Percentiles rank a stretch among this genome's conserved stretches.
phyloP scores from a whole-genome alignment of 92 coral and sea anemone species.

The Pocillopora meandrina region DNA sequence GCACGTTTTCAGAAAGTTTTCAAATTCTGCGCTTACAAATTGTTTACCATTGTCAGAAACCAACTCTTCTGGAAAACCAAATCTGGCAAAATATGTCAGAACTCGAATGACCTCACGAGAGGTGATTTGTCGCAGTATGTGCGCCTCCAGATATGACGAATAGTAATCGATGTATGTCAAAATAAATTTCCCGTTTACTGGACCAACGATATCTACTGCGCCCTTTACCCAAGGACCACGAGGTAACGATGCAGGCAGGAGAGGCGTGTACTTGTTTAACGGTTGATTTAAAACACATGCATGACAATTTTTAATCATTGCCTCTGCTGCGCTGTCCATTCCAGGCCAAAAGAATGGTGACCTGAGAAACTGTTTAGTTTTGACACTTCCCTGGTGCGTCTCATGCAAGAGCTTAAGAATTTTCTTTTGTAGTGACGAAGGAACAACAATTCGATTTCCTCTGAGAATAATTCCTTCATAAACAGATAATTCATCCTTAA shows the following conservation, averaged over 20 bases:
- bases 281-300: slow-evolving; percentile 51
- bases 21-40: slow-evolving; percentile 57
- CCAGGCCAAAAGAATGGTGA: slow-evolving; percentile 53
- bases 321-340: slow-evolving; percentile 54
- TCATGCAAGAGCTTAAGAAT: slow-evolving; percentile 47
- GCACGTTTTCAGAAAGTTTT: slow-evolving; percentile 39
- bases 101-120: slow-evolving; percentile 36
- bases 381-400: slow-evolving; percentile 51
- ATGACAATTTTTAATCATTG: slow-evolving; percentile 41
- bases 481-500: slow-evolving; percentile 21
- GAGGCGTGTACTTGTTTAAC: slow-evolving; percentile 49
- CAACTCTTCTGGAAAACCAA: neutral
- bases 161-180: slow-evolving; percentile 34
- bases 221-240: slow-evolving; percentile 61
- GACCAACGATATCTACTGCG: slow-evolving; percentile 61
- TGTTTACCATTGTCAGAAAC: no score
- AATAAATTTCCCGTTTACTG: slow-evolving; percentile 46
- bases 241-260: slow-evolving; percentile 47
- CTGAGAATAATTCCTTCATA: slow-evolving; percentile 45
- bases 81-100: slow-evolving; percentile 52
- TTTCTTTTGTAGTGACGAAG: slow-evolving; percentile 11
- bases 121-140: slow-evolving; percentile 46
- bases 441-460: slow-evolving; percentile 39
- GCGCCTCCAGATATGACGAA: slow-evolving; percentile 12
- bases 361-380: slow-evolving; percentile 50